phyloP scores from a whole-genome alignment of 2,888 invertebrate species.

The Epinotia ramella region DNA sequence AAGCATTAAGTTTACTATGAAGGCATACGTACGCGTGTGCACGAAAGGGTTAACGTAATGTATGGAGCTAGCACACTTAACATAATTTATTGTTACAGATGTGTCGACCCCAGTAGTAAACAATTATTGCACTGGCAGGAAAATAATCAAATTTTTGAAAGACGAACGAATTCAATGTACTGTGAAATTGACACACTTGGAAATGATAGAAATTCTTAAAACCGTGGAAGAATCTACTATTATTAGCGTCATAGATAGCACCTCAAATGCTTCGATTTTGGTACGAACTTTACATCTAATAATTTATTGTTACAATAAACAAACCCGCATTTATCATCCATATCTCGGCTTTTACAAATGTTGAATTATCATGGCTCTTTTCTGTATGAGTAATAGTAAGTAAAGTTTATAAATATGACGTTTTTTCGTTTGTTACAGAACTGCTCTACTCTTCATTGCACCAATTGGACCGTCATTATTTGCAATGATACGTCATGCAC shows the following conservation, averaged over 20 bases:
- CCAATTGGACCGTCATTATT: constrained; percentile 68
- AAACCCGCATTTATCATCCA: not conserved
- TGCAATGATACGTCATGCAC: constrained; percentile 64
- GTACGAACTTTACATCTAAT: constrained; percentile 53
- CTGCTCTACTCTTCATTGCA: constrained; percentile 70
- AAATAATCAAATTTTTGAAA: constrained; percentile 66
- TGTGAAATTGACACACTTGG: constrained; percentile 69
- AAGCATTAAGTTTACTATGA: no score
- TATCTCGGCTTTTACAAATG: not conserved
- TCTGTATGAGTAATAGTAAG: not conserved
- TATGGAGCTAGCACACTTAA: not conserved
- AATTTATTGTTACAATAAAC: not conserved
- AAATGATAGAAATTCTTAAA: constrained; percentile 70
- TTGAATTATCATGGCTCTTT: no score
- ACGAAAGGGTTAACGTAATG: constrained; percentile 1
- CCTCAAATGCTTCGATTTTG: constrained; percentile 63
- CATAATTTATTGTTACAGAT: constrained; percentile 60
- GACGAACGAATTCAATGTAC: constrained; percentile 66
- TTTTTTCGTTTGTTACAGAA: constrained; percentile 64
- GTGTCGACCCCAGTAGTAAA: constrained; percentile 65
- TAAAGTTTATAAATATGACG: not conserved
- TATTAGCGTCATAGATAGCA: constrained; percentile 64
- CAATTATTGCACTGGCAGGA: constrained; percentile 69
- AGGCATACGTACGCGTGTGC: no score
- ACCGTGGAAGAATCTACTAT: constrained; percentile 61